A percentile compares a stretch with the other conserved stretches of the same genome.
These are phyloP conservation scores for Microcebus ravelobensis DNA, from an alignment of 2,113 vertebrate genomes.

Conservation along the genomic window DNA sequence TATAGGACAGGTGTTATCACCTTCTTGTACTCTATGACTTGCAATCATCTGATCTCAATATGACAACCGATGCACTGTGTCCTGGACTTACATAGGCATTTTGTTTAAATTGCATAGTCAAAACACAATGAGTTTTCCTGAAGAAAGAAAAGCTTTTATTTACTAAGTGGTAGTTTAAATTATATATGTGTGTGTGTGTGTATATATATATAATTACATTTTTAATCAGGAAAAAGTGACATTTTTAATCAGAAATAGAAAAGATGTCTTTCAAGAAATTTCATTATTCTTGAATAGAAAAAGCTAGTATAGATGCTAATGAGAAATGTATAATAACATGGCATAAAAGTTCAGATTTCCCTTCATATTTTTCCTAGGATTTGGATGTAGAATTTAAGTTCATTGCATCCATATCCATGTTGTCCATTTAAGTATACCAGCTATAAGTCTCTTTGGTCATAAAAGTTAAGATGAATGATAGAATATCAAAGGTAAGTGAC, in stretches of 20 bases:
- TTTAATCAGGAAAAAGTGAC: not conserved
- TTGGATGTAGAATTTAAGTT: not conserved
- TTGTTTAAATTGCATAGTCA: slow-evolving; percentile 83
- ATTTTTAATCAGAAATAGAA: not conserved
- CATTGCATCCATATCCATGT: not conserved
- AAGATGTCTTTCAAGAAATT: not conserved
- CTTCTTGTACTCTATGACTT: slow-evolving; percentile 85
- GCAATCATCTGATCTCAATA: slow-evolving; percentile 87
- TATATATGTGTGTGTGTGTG: no score
- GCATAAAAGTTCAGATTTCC: not conserved
- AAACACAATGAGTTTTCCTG: slow-evolving; percentile 85
- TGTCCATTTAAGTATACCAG: not conserved
- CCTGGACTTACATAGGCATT: slow-evolving; percentile 83
- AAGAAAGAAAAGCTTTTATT: slow-evolving; percentile 86
- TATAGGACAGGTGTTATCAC: slow-evolving; percentile 85
- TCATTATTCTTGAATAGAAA: not conserved
- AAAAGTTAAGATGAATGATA: not conserved
- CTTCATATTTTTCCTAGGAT: not conserved
- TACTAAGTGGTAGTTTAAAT: slow-evolving; percentile 86
- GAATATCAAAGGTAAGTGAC: not conserved
- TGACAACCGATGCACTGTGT: slow-evolving; percentile 91
- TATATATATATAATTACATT: not conserved
- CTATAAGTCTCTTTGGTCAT: not conserved
- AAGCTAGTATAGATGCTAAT: not conserved
- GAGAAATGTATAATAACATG: not conserved